These are phyloP conservation scores for Molanna angustata DNA, from an alignment of 2,888 invertebrate genomes.

Conservation along the genomic window DNA sequence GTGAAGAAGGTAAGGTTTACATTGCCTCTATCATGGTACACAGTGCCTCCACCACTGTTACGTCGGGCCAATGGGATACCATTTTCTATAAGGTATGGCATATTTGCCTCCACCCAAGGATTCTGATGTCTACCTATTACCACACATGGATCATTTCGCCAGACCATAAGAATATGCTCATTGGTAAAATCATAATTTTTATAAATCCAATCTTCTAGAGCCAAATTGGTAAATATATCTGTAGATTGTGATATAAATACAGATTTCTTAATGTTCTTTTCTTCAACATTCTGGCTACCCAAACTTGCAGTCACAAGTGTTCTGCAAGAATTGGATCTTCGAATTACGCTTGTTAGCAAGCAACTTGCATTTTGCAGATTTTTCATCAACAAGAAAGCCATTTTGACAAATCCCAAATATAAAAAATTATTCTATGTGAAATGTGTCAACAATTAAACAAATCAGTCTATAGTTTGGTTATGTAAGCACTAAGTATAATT, in stretches of 20 bases:
- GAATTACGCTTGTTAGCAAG: constrained; percentile 38
- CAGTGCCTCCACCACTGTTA: constrained; percentile 94
- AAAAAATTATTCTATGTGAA: constrained; percentile 26
- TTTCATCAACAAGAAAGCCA: constrained; percentile 54
- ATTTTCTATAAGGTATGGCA: constrained; percentile 61
- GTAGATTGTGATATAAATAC: constrained; percentile 90
- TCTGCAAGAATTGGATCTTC: constrained; percentile 40
- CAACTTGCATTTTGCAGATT: constrained; percentile 40
- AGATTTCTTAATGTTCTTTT: constrained; percentile 69
- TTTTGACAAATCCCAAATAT: constrained; percentile 36
- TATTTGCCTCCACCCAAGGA: constrained; percentile 90
- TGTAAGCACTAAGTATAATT: constrained; percentile 1
- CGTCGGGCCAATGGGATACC: constrained; percentile 80
- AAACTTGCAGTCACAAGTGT: constrained; percentile 38
- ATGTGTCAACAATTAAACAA: constrained; percentile 29
- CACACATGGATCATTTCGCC: constrained; percentile 92
- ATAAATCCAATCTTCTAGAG: constrained; percentile 96
- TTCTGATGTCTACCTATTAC: constrained; percentile 97
- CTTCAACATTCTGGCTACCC: constrained; percentile 41
- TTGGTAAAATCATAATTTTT: constrained; percentile 78
- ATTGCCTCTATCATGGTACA: constrained; percentile 94
- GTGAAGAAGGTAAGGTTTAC: constrained; percentile 92
- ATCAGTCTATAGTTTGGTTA: constrained; percentile 15
- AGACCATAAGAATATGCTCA: constrained; percentile 84
- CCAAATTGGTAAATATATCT: constrained; percentile 90